Evolutionary conservation across 2,888 invertebrate species (phyloP).

Genomic region (Gasteruption jaculator): DNA sequence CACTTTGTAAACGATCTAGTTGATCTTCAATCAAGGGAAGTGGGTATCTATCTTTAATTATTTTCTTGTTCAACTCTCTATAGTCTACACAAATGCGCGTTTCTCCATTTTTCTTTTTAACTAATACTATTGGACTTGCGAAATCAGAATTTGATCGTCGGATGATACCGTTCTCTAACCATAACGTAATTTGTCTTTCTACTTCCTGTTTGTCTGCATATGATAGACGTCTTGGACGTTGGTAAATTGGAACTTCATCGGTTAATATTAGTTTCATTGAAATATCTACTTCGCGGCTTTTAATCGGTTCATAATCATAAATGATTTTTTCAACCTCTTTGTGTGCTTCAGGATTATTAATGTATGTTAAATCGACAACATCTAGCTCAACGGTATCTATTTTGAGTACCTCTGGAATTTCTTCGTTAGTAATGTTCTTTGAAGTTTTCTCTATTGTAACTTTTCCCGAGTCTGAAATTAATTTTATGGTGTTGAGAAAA

Average conservation of each 20-base stretch:
- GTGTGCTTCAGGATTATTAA: too few relatives aligned
- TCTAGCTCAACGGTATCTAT: too few relatives aligned
- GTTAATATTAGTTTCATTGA: too few relatives aligned
- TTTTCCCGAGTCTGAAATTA: too few relatives aligned
- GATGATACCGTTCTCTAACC: slow-evolving; percentile 4
- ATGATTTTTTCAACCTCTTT: too few relatives aligned
- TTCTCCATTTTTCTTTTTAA: slow-evolving; percentile 9
- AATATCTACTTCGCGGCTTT: too few relatives aligned
- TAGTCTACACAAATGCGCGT: slow-evolving; percentile 23
- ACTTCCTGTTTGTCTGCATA: background rate
- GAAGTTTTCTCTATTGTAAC: too few relatives aligned
- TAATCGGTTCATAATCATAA: too few relatives aligned
- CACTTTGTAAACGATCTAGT: slow-evolving; percentile 17
- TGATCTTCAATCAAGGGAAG: slow-evolving; percentile 24
- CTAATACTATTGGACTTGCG: slow-evolving; percentile 10
- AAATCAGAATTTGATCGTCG: slow-evolving; percentile 4
- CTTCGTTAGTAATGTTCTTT: too few relatives aligned
- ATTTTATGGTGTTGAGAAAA: background rate
- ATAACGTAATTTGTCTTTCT: background rate
- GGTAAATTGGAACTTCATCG: slow-evolving; percentile 7
- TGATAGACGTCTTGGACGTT: slow-evolving; percentile 3
- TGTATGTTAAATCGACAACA: too few relatives aligned
- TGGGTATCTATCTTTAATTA: slow-evolving; percentile 30
- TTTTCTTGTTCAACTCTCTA: slow-evolving; percentile 28
- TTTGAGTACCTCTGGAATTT: too few relatives aligned